A percentile compares a stretch with the other conserved stretches of the same genome.
Evolutionary conservation across 2,888 invertebrate species (phyloP).

Genomic region (Lasius fuliginosus): DNA sequence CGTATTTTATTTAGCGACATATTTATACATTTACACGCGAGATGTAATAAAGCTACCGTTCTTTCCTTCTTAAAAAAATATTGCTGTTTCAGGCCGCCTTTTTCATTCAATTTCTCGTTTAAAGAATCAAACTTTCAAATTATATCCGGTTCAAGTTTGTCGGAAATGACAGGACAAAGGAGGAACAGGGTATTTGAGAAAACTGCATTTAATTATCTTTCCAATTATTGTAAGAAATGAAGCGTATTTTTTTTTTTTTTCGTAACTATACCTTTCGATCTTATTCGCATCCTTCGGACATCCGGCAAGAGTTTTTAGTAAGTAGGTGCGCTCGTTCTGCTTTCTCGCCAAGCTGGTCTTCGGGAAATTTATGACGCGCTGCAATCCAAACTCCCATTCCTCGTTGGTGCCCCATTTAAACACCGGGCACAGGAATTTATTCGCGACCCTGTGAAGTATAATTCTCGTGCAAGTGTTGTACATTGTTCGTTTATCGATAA

Average conservation of each 20-base stretch:
- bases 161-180: neutral
- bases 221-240: neutral
- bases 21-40: neutral
- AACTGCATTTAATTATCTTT: neutral
- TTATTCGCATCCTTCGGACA: conserved; percentile 92
- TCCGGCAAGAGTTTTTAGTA: conserved; percentile 92
- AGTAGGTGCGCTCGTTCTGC: conserved; percentile 92
- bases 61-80: neutral
- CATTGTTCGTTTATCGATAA: neutral
- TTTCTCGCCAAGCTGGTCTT: conserved; percentile 87
- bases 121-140: conserved; percentile 6
- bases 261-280: conserved; percentile 87
- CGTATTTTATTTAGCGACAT: neutral
- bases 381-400: conserved; percentile 94
- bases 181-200: neutral
- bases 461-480: neutral
- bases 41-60: neutral
- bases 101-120: neutral
- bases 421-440: conserved; percentile 93
- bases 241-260: no score
- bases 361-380: conserved; percentile 92
- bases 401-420: conserved; percentile 93
- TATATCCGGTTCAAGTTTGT: neutral
- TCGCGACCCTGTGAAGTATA: conserved; percentile 89
- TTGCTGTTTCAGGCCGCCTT: neutral